These are phyloP conservation scores for Drosophila obscura DNA, from an alignment of 1,140 invertebrate species.

Conservation along the genomic window DNA sequence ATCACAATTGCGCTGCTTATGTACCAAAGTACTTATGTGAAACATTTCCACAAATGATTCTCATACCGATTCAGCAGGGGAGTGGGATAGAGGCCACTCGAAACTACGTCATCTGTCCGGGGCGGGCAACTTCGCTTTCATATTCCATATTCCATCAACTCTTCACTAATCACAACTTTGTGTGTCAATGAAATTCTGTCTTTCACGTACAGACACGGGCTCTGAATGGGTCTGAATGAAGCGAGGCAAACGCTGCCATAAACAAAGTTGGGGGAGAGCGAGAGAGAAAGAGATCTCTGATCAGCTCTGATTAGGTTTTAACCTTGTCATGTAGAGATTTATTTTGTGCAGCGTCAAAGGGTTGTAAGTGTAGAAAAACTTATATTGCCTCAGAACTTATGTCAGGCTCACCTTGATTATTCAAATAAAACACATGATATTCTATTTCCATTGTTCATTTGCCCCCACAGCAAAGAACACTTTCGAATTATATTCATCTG, in stretches of 20 bases:
- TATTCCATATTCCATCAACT: constrained; percentile 5
- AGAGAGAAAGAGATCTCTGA: background rate
- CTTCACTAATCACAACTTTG: constrained; percentile 9
- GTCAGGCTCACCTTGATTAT: too few relatives aligned
- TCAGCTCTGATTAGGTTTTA: background rate
- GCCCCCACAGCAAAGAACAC: too few relatives aligned
- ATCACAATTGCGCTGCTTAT: constrained; percentile 37
- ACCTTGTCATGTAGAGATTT: background rate
- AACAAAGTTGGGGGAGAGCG: too few relatives aligned
- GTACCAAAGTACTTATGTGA: constrained; percentile 36
- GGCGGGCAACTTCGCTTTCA: constrained; percentile 8
- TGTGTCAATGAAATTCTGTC: background rate
- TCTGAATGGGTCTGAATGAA: constrained; percentile 8
- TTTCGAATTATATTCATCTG: too few relatives aligned
- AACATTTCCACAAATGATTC: constrained; percentile 38
- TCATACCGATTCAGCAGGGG: constrained; percentile 9
- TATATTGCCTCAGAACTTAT: too few relatives aligned
- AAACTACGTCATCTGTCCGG: constrained; percentile 27
- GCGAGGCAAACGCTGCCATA: too few relatives aligned
- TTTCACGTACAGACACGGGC: background rate
- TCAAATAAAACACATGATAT: too few relatives aligned
- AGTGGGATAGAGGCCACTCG: constrained; percentile 1
- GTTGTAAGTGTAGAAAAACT: too few relatives aligned
- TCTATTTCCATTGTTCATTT: too few relatives aligned
- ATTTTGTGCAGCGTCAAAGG: background rate